These are phyloP conservation scores for Aulostomus chinensis DNA, from an alignment of 2,797 vertebrate species.

Conservation along the genomic window DNA sequence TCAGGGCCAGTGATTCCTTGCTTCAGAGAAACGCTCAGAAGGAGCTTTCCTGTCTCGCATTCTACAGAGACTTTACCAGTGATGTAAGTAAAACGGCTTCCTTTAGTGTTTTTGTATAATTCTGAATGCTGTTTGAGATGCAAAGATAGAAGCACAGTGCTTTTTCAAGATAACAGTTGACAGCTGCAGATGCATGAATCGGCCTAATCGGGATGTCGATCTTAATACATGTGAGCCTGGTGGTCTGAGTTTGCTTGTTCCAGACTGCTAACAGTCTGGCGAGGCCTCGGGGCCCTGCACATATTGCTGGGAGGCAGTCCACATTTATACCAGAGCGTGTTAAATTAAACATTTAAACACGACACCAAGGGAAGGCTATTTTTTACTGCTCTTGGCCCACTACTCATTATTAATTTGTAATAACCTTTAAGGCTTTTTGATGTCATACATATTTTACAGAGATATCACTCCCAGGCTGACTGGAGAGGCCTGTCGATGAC, in stretches of 20 bases:
- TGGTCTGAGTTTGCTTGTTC: conserved; percentile 32
- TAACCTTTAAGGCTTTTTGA: conserved; percentile 88
- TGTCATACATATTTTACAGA: conserved; percentile 86
- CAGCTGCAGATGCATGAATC: conserved; percentile 47
- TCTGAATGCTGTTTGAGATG: conserved; percentile 43
- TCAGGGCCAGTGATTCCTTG: conserved; percentile 72
- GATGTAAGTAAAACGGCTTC: conserved; percentile 66
- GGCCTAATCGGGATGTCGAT: conserved; percentile 60
- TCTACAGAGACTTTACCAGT: conserved; percentile 70
- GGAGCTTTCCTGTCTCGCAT: conserved; percentile 68
- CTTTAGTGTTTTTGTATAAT: conserved; percentile 59
- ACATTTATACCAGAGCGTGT: conserved; percentile 69
- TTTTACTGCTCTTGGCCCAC: conserved; percentile 78
- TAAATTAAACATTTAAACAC: conserved; percentile 84
- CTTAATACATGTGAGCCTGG: conserved; percentile 44
- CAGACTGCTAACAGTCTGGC: conserved; percentile 21
- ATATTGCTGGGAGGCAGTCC: conserved; percentile 63
- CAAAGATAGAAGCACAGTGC: conserved; percentile 24
- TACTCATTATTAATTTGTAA: conserved; percentile 87
- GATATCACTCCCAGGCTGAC: conserved; percentile 77
- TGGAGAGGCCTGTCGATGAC: conserved; percentile 74
- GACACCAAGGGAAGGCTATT: conserved; percentile 78
- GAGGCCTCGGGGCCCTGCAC: conserved; percentile 38
- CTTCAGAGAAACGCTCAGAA: conserved; percentile 64
- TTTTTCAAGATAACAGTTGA: conserved; percentile 45